These are phyloP conservation scores for Psylliodes chrysocephalus DNA, from an alignment of 2,888 invertebrate genomes.

Conservation along the genomic window DNA sequence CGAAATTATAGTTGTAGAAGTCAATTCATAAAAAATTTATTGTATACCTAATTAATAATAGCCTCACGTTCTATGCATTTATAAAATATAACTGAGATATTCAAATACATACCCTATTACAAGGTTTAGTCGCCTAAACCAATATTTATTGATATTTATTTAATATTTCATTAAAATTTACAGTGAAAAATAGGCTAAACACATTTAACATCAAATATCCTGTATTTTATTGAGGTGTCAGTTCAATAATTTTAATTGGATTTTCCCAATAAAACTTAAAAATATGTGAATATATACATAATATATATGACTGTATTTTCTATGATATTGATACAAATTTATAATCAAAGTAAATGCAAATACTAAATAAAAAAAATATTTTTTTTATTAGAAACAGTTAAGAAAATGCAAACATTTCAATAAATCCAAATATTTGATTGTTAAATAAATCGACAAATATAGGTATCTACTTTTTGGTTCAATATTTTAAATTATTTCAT, in stretches of 20 bases:
- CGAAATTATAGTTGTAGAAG: constrained; percentile 57
- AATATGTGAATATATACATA: too few relatives aligned
- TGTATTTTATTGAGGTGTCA: not conserved
- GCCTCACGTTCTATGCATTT: constrained; percentile 23
- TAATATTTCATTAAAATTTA: not conserved
- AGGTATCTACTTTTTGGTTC: too few relatives aligned
- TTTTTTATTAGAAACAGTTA: too few relatives aligned
- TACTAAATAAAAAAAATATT: too few relatives aligned
- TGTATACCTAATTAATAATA: constrained; percentile 31
- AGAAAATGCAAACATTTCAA: not conserved
- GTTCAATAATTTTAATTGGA: too few relatives aligned
- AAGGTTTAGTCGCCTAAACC: constrained; percentile 20
- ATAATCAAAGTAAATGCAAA: too few relatives aligned
- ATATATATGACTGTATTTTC: too few relatives aligned
- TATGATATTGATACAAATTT: too few relatives aligned
- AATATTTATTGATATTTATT: constrained; percentile 33
- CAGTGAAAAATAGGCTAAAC: not conserved
- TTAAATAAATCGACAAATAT: not conserved
- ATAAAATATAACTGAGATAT: constrained; percentile 44
- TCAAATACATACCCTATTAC: constrained; percentile 20
- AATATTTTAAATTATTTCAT: not conserved
- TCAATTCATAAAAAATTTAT: constrained; percentile 51
- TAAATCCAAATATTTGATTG: constrained; percentile 11
- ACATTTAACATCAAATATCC: constrained; percentile 1
- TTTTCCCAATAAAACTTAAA: too few relatives aligned